These are phyloP conservation scores for Dunckerocampus dactyliophorus DNA, from an alignment of 2,113 vertebrate genomes.

Conservation along the genomic window DNA sequence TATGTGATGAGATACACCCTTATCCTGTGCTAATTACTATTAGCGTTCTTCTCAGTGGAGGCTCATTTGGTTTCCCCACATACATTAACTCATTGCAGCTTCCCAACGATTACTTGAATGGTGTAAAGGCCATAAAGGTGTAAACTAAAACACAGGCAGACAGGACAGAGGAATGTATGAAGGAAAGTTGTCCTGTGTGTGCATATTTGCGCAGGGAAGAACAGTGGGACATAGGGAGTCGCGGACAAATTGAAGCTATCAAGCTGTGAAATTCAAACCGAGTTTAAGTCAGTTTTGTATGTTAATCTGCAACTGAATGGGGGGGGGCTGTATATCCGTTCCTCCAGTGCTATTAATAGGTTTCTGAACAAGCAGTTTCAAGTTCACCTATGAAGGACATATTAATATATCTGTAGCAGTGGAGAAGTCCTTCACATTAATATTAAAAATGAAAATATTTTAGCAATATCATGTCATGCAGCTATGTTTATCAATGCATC, in stretches of 20 bases:
- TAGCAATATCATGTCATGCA: background rate
- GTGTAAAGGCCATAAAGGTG: no score
- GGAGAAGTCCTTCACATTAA: background rate
- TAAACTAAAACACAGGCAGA: slow-evolving; percentile 1
- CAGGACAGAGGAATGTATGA: slow-evolving; percentile 2
- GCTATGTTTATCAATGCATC: background rate
- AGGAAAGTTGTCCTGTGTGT: background rate
- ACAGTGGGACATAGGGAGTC: background rate
- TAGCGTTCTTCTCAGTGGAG: slow-evolving; percentile 19
- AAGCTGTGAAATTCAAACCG: slow-evolving; percentile 3
- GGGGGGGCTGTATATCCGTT: slow-evolving; percentile 26
- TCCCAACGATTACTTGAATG: background rate
- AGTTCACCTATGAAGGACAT: slow-evolving; percentile 28
- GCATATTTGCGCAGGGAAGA: background rate
- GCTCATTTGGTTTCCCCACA: background rate
- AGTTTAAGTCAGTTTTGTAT: slow-evolving; percentile 22
- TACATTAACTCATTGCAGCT: background rate
- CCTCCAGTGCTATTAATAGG: slow-evolving; percentile 49
- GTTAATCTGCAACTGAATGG: slow-evolving; percentile 40
- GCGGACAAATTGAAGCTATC: slow-evolving; percentile 7
- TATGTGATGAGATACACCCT: slow-evolving; percentile 21
- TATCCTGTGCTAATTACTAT: slow-evolving; percentile 15
- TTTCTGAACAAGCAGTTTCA: slow-evolving; percentile 32
- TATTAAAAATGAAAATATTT: background rate
- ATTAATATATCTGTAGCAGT: background rate